These are phyloP conservation scores for Cherax quadricarinatus DNA, from an alignment of 1,140 invertebrate genomes.

Conservation along the genomic window DNA sequence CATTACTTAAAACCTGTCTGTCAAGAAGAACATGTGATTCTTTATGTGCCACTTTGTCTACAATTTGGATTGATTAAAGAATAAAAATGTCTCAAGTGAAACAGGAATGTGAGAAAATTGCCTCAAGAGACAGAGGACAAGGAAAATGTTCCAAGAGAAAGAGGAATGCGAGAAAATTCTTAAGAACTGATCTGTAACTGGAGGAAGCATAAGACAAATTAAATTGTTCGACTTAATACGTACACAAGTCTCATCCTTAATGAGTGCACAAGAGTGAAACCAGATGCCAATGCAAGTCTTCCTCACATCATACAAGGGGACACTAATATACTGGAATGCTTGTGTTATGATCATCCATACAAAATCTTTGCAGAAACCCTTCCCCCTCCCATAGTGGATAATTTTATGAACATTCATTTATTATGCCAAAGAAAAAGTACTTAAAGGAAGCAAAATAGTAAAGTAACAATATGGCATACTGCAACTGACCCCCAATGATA, in stretches of 20 bases:
- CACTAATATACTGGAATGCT: slow-evolving; percentile 44
- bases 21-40: slow-evolving; percentile 35
- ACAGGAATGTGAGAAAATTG: not conserved
- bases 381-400: not conserved
- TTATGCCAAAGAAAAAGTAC: not conserved
- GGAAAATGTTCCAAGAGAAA: not conserved
- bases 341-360: slow-evolving; percentile 30
- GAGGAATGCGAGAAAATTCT: not conserved
- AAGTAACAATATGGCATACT: too few relatives aligned
- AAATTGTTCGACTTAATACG: not conserved
- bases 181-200: not conserved
- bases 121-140: not conserved
- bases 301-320: slow-evolving; percentile 13
- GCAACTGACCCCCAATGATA: too few relatives aligned
- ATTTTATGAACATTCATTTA: not conserved
- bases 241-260: slow-evolving; percentile 16
- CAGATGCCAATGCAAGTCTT: not conserved
- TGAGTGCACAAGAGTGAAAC: not conserved
- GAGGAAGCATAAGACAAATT: slow-evolving; percentile 1
- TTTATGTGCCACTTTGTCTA: slow-evolving; percentile 42
- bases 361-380: slow-evolving; percentile 4
- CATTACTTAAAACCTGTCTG: slow-evolving; percentile 11
- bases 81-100: not conserved
- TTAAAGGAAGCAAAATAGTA: too few relatives aligned
- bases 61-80: slow-evolving; percentile 27